phyloP scores from a whole-genome alignment of 2,797 vertebrate genomes.

The Bradypus variegatus region DNA sequence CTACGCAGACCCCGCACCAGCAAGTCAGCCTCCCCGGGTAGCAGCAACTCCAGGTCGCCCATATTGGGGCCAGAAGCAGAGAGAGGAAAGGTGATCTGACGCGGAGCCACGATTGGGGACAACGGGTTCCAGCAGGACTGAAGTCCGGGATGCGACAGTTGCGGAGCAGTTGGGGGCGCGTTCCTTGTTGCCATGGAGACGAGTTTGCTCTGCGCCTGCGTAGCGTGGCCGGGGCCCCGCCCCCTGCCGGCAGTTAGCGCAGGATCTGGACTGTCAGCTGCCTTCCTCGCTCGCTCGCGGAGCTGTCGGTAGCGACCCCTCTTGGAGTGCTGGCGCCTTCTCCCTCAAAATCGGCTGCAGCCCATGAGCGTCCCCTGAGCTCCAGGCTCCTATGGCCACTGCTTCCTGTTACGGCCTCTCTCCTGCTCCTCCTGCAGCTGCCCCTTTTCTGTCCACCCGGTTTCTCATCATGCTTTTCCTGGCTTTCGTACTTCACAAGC shows the following conservation, averaged over 20 bases:
- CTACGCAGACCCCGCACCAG: constrained; percentile 77
- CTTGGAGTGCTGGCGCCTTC: neutral
- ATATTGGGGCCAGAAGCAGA: constrained; percentile 6
- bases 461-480: neutral
- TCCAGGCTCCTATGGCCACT: no score
- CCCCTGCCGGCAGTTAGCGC: accelerated
- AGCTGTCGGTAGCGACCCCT: neutral
- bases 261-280: accelerated
- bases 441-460: neutral
- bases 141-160: neutral
- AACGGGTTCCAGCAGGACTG: neutral
- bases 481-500: neutral
- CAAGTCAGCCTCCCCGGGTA: constrained; percentile 80
- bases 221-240: neutral
- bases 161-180: neutral
- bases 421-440: neutral
- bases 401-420: neutral
- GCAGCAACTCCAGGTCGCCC: constrained; percentile 66
- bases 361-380: neutral
- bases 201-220: neutral
- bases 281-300: accelerated
- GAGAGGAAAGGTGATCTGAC: neutral
- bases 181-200: constrained; percentile 63
- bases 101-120: neutral
- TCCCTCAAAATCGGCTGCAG: neutral